Evolutionary conservation across 1,140 invertebrate genomes (phyloP).

Genomic region (Globodera ellingtonae): DNA sequence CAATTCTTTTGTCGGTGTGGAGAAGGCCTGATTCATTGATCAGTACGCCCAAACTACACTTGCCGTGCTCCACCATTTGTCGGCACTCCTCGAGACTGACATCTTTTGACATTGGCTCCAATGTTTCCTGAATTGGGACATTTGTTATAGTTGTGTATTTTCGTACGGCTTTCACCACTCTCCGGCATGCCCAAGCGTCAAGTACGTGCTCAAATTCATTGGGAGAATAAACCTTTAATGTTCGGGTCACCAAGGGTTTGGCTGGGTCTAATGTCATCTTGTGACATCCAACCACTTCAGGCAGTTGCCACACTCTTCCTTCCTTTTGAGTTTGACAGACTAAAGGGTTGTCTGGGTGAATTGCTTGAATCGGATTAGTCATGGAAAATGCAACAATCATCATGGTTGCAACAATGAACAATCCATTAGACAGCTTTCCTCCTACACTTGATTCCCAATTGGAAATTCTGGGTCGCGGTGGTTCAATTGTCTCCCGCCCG

Average conservation of each 20-base stretch:
- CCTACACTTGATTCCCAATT: not conserved
- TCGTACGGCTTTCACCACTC: not conserved
- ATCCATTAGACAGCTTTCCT: not conserved
- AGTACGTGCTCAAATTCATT: not conserved
- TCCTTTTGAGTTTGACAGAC: not conserved
- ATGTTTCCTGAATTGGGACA: not conserved
- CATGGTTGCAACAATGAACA: not conserved
- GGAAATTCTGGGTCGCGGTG: not conserved
- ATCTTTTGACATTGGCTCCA: not conserved
- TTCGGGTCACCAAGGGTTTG: not conserved
- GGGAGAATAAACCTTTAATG: not conserved
- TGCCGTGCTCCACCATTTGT: constrained; percentile 11
- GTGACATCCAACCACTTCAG: not conserved
- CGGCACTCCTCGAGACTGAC: not conserved
- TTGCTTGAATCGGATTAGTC: not conserved
- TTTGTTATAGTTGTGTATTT: not conserved
- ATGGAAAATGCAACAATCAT: not conserved
- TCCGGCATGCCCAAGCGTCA: not conserved
- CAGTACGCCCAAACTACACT: constrained; percentile 6
- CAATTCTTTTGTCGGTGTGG: constrained; percentile 12
- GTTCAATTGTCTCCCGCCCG: not conserved
- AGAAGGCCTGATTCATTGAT: constrained; percentile 5
- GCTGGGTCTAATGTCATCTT: not conserved
- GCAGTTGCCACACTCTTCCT: not conserved
- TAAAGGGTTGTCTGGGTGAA: not conserved